Evolutionary conservation across 2,888 invertebrate genomes (phyloP).

Genomic region (Timema podura): DNA sequence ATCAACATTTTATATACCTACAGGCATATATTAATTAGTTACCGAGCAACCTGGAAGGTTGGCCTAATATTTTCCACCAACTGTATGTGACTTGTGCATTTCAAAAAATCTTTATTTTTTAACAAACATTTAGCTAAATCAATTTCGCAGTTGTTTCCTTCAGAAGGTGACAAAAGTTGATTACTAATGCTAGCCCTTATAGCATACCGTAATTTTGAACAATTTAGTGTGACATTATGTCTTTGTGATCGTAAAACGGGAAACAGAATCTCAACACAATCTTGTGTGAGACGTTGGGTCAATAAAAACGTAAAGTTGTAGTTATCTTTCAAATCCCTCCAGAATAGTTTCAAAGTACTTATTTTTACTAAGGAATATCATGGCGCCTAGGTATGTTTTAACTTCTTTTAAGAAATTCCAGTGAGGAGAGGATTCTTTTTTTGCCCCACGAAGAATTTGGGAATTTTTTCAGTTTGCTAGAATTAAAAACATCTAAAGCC

Average conservation of each 20-base stretch:
- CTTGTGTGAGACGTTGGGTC: slow-evolving; percentile 19
- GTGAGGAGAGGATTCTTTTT: slow-evolving; percentile 3
- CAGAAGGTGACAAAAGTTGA: slow-evolving; percentile 2
- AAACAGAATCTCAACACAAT: slow-evolving; percentile 1
- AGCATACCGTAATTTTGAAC: not conserved
- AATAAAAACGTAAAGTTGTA: slow-evolving; percentile 17
- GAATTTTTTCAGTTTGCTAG: no score
- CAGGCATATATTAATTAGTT: no score
- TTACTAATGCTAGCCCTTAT: not conserved
- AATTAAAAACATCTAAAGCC: no score
- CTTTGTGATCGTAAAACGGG: not conserved
- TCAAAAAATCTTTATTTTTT: slow-evolving; percentile 7
- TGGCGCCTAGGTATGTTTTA: no score
- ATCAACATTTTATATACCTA: not conserved
- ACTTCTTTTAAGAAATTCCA: slow-evolving; percentile 19
- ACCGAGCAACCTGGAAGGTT: no score
- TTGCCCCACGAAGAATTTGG: slow-evolving; percentile 8
- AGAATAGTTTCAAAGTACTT: slow-evolving; percentile 7
- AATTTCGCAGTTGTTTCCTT: slow-evolving; percentile 2
- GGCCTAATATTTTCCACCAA: no score
- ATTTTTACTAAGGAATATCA: slow-evolving; percentile 20
- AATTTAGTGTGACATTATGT: slow-evolving; percentile 5
- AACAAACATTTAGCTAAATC: slow-evolving; percentile 2
- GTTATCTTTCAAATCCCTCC: slow-evolving; percentile 10
- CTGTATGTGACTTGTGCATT: not conserved